Evolutionary conservation across 2,113 vertebrate species (phyloP), one percentile per base, ranked within the genome.

Genomic region (Craseonycteris thonglongyai): DNA sequence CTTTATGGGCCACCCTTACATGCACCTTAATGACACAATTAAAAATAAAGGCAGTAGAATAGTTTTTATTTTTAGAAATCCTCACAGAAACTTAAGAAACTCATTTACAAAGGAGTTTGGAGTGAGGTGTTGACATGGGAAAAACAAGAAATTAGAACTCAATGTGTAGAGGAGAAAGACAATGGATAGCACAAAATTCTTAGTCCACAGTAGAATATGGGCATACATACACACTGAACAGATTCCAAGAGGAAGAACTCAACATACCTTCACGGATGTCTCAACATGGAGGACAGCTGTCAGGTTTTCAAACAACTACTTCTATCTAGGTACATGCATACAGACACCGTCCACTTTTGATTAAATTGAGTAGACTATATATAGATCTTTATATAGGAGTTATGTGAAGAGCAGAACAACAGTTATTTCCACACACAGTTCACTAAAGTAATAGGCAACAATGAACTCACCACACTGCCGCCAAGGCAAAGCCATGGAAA

Each of bases 11-110:
- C 22, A 74, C 33, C 33, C n/a, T 84, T 95, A 79, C 58, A 35
- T 79, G 88, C 91, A 86, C 78, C 68, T 80, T 21, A 86, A 58
- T 68, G 45, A 95, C 49, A 78, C 61, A 94, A 38, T 82, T 63
- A 79, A 86, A 93, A 94, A 51, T 35, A 66, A 95, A 85, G 40
- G 68, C 10, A 7, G 72, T 56, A 72, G 30, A 51, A 72, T 42
- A 91, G 18, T 96, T 91, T 89, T 5, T 84, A 80, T 93, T 63
- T 94, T 93, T 12, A 80, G 47, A 95, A 96, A 96, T 95, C 38
- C 47, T 90, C 69, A 74, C 30, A 18, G 30, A 95, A 93, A 91
- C 65, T 95, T 93, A 54, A 92, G 45, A 86, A 93, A 93, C 68
- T 95, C n/a, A 81, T 91, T 94, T 45, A 65, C 33, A 91, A 87